Percentiles rank a stretch among this genome's conserved stretches.
Evolutionary conservation across 1,140 invertebrate species (phyloP).

Genomic region (Rhizoglyphus robini): DNA sequence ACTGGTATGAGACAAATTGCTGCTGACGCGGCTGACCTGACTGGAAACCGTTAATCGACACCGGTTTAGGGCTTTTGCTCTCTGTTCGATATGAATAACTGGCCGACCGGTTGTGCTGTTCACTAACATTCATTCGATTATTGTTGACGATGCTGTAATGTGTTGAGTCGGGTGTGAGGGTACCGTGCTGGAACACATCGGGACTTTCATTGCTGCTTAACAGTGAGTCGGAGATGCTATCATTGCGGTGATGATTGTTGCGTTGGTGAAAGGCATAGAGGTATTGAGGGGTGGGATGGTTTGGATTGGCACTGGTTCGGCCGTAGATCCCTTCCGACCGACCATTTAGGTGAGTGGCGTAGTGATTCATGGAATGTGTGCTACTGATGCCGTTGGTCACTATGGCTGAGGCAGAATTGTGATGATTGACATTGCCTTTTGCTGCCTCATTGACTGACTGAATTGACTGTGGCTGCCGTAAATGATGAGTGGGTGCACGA

Average conservation of each 20-base stretch:
- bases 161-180: background rate
- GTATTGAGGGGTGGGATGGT: background rate
- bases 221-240: background rate
- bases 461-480: background rate
- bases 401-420: background rate
- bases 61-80: too few relatives aligned
- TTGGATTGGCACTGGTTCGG: background rate
- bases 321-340: background rate
- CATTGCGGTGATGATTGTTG: background rate
- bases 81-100: too few relatives aligned
- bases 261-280: background rate
- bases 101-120: too few relatives aligned
- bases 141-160: background rate
- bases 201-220: constrained; percentile 9
- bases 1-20: background rate
- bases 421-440: background rate
- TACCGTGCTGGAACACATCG: too few relatives aligned
- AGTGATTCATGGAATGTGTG: background rate
- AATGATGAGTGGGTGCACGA: background rate
- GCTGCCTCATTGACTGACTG: background rate
- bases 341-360: background rate
- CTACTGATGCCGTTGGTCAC: background rate
- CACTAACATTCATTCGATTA: background rate
- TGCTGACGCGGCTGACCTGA: background rate
- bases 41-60: background rate